Base-by-base conservation (phyloP, 2,113 vertebrate species). In the Nipponia nippon region DNA sequence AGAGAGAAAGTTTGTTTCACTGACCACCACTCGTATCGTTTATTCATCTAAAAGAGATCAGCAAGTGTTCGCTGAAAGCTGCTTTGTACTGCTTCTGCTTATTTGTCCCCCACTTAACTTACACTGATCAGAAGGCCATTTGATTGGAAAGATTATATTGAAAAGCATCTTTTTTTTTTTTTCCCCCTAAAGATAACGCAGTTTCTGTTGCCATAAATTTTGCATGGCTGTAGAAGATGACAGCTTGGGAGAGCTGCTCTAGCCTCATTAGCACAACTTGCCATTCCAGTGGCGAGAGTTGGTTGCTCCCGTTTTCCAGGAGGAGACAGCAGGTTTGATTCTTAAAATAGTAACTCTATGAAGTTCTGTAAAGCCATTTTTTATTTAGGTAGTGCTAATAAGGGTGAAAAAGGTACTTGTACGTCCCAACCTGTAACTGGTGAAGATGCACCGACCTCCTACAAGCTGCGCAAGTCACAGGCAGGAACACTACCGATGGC, bases 11-110 rank as follows among this genome's bases (percentile, higher is more conserved):
- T 82, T 10, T 10, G 7, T 56, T 38, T 9, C 1, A 0, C 46
- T 9, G 9, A 0, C 11, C 34, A 1, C 20, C 19, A 1, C 47
- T 27, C 0, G 0, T 5, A 0, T 4, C 1, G 0, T 30, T 88
- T 15, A 16, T 40, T 52, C 46, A 11, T 56, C 12, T 5, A 1
- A 27, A 25, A 55, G 9, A 12, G 42, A 20, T 18, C 52, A 20
- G 8, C 1, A 5, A 38, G 10, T 2, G 7, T 18, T 44, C 2
- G 2, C 62, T 19, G 25, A 44, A 46, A 92, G 61, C 66, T 6
- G 9, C 58, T 67, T 22, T 11, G 62, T 30, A 3, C 15, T 61
- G 2, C 22, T 59, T 15, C 10, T n/a, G 62, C 63, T 11, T 19
- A 0, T 12, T 36, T 72, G 26, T 32, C 40, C 66, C 19, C 11